Evolutionary conservation across 2,113 vertebrate genomes (phyloP).

Genomic region (Manacus vitellinus): DNA sequence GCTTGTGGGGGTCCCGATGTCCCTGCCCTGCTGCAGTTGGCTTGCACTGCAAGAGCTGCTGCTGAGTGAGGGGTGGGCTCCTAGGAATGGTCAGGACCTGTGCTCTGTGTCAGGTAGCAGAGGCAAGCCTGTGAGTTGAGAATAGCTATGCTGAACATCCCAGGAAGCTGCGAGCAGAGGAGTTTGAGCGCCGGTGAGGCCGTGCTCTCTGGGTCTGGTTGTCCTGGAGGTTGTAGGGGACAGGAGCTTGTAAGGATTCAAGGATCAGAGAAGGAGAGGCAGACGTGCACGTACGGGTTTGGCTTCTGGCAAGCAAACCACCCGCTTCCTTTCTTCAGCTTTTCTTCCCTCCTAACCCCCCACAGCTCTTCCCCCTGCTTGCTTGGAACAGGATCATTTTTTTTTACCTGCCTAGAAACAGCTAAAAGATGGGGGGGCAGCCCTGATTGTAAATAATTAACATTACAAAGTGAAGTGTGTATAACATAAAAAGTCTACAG

Average conservation of each 20-base stretch:
- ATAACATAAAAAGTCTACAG: slow-evolving; percentile 72
- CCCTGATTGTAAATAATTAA: slow-evolving; percentile 78
- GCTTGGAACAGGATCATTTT: slow-evolving; percentile 30
- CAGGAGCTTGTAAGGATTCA: slow-evolving; percentile 35
- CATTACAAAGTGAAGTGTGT: slow-evolving; percentile 76
- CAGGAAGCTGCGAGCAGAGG: slow-evolving; percentile 21
- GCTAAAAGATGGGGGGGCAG: slow-evolving; percentile 2
- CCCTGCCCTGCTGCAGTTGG: not conserved
- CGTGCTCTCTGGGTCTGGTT: not conserved
- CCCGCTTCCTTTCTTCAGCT: slow-evolving; percentile 60
- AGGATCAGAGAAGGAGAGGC: slow-evolving; percentile 46
- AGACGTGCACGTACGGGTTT: not conserved
- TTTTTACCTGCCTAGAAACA: slow-evolving; percentile 63
- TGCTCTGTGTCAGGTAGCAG: not conserved
- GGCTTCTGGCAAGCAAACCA: slow-evolving; percentile 48
- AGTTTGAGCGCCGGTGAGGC: not conserved
- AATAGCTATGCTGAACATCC: not conserved
- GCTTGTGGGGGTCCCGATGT: not conserved
- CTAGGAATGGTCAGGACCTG: not conserved
- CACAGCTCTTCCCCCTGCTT: slow-evolving; percentile 23
- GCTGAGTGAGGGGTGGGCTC: not conserved
- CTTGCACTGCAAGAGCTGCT: not conserved
- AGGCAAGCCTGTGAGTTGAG: not conserved
- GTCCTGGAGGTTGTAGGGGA: slow-evolving; percentile 19
- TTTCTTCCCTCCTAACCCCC: slow-evolving; percentile 40